Conservation (phyloP, 2,888 invertebrate genomes). For the Sarcophaga caerulescens region DNA sequence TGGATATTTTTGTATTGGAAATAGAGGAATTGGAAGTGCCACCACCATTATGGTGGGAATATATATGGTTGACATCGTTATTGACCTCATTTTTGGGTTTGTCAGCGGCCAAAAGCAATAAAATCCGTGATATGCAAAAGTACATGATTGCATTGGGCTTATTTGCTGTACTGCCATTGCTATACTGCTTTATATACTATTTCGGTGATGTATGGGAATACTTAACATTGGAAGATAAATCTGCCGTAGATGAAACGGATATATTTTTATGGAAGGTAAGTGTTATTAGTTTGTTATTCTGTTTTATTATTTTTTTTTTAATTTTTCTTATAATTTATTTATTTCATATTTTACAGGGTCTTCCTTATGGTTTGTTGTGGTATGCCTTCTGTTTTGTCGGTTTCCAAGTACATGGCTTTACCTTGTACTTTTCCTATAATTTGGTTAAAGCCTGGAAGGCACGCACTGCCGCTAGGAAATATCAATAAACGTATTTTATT, state of each 20-base stretch:
- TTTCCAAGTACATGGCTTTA: conserved; percentile 93
- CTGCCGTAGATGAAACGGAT: conserved; percentile 85
- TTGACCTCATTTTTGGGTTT: conserved; percentile 92
- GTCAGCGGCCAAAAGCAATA: conserved; percentile 92
- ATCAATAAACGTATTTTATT: conserved; percentile 82
- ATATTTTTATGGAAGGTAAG: conserved; percentile 92
- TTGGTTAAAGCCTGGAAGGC: conserved; percentile 92
- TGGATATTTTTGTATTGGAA: conserved; percentile 96
- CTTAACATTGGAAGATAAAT: conserved; percentile 83
- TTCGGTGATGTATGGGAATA: conserved; percentile 92
- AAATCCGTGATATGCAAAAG: conserved; percentile 87
- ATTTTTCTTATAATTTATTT: conserved; percentile 41
- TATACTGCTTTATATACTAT: conserved; percentile 92
- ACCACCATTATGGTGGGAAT: conserved; percentile 92
- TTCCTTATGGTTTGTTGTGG: conserved; percentile 96
- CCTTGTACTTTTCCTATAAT: conserved; percentile 91
- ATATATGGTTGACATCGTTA: conserved; percentile 93
- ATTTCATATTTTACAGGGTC: conserved; percentile 84
- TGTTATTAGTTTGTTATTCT: not conserved
- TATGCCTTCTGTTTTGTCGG: conserved; percentile 93
- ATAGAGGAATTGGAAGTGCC: conserved; percentile 97
- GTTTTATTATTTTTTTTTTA: too few relatives aligned
- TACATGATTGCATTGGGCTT: conserved; percentile 90
- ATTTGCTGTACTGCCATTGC: conserved; percentile 90
- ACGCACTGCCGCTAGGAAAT: conserved; percentile 86